Evolutionary conservation across 2,797 vertebrate species (phyloP), one percentile per base, ranked within the genome.

Genomic region (Pangasius sanitwongsei): DNA sequence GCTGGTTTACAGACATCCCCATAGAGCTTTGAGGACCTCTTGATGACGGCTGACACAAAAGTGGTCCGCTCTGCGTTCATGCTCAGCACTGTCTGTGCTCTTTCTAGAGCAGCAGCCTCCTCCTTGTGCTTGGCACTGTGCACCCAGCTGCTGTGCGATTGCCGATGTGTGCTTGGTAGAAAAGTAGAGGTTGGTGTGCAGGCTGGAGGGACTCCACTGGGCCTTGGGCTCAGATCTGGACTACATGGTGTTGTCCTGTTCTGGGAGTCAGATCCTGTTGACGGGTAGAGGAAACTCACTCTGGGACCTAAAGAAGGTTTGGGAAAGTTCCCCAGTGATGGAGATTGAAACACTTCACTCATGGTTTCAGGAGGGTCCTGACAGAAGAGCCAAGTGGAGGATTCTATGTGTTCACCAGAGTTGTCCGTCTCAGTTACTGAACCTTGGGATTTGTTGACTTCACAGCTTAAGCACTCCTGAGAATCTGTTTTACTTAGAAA

Each of bases 1-100:
- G 31, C 37, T 18, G 92, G 89, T 80, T 89, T 92, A 55, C 85
- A 87, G 15, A 25, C 9, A 28, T 92, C 88, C 72, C 89, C 92
- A 25, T 89, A 91, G 53, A 93, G 86, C 80, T 90, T 90, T 2
- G 92, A 91, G 1, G 93, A 91, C 77, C 92, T 91, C 86, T 93
- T 90, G 15, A 92, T 91, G 28, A 94, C 93, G 9, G 91, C 90
- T 59, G 91, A 90, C n/a, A 88, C 67, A 75, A 94, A 94, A 2
- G 90, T 92, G 25, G 88, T 92, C 61, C 85, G 88, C 59, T 91
- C 89, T 18, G 89, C 37, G 75, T 72, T 90, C 53, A n/a, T 88
- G 83, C 86, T 78, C n/a, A 53, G 74, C 34, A 61, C 67, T 4
- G 89, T 25, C 57, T 89, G 87, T n/a, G 48, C 78, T 69, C 31